These are phyloP conservation scores for Gnatocerus cornutus DNA, from an alignment of 2,888 invertebrate genomes.

Conservation along the genomic window DNA sequence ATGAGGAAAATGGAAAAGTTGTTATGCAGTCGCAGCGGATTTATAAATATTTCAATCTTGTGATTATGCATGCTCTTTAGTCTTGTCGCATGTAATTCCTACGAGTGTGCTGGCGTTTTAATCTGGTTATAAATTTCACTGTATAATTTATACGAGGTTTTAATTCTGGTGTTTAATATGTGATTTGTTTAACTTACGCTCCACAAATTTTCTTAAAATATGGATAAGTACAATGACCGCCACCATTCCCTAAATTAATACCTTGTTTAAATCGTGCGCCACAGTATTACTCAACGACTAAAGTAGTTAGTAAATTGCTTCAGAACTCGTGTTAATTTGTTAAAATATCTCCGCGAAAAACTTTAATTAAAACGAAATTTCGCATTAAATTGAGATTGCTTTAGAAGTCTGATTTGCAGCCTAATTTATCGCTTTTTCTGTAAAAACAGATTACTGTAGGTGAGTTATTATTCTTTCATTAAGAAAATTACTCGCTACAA, in stretches of 20 bases:
- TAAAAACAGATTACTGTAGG: conserved; percentile 25
- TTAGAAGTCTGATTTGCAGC: conserved; percentile 48
- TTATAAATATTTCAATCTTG: not conserved
- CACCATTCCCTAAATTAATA: too few relatives aligned
- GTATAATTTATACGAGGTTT: not conserved
- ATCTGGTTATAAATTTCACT: not conserved
- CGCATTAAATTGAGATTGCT: conserved; percentile 54
- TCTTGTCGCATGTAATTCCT: not conserved
- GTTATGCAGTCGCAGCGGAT: not conserved
- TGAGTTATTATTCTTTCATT: conserved; percentile 47
- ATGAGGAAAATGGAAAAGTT: not conserved
- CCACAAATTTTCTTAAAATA: too few relatives aligned
- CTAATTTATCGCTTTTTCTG: conserved; percentile 48
- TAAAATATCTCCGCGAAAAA: conserved; percentile 17
- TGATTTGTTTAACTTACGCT: too few relatives aligned
- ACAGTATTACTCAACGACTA: too few relatives aligned
- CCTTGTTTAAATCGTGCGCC: too few relatives aligned
- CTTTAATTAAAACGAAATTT: conserved; percentile 45
- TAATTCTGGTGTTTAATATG: not conserved
- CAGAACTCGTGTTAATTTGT: conserved; percentile 10
- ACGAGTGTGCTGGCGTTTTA: not conserved
- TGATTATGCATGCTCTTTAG: conserved; percentile 1
- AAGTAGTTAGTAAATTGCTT: conserved; percentile 2
- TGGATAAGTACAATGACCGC: too few relatives aligned
- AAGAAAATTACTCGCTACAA: conserved; percentile 43